These are phyloP conservation scores for Plagiodera versicolora DNA, from an alignment of 2,888 invertebrate genomes.

Conservation along the genomic window DNA sequence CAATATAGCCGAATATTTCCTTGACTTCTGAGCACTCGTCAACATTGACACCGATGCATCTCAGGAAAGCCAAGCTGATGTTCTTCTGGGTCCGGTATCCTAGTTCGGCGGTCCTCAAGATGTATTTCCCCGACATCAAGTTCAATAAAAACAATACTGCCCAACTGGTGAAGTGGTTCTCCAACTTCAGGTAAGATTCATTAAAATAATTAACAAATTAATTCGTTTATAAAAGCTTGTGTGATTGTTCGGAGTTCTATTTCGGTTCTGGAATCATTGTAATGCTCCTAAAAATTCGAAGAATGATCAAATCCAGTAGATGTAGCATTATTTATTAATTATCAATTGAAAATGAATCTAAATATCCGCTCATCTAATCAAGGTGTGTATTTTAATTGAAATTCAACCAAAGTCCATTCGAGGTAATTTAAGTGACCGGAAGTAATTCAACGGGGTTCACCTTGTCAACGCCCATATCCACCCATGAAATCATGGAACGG, in stretches of 20 bases:
- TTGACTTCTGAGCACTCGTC: slow-evolving; percentile 90
- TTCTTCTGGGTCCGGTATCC: slow-evolving; percentile 99
- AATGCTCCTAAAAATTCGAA: no score
- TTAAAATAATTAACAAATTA: no score
- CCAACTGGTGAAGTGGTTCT: slow-evolving; percentile 99
- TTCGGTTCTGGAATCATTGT: no score
- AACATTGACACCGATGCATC: slow-evolving; percentile 98
- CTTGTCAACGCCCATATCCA: slow-evolving; percentile 32
- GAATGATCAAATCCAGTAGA: no score
- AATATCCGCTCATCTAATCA: slow-evolving; percentile 5
- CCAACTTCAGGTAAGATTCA: slow-evolving; percentile 94
- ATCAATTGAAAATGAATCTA: neutral
- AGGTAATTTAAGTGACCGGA: slow-evolving; percentile 37
- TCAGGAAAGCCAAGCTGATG: slow-evolving; percentile 99
- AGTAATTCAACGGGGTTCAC: slow-evolving; percentile 37
- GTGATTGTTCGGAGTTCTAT: no score
- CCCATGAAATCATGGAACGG: slow-evolving; percentile 30
- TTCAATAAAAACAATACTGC: slow-evolving; percentile 99
- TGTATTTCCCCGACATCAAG: slow-evolving; percentile 99
- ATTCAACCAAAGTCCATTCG: slow-evolving; percentile 31
- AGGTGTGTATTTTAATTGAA: slow-evolving; percentile 33
- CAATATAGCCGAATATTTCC: slow-evolving; percentile 59
- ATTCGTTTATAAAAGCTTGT: no score
- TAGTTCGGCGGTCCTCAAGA: slow-evolving; percentile 97
- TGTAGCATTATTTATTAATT: neutral